These are phyloP conservation scores for Mallotus villosus DNA, from an alignment of 2,797 vertebrate species.

Conservation along the genomic window DNA sequence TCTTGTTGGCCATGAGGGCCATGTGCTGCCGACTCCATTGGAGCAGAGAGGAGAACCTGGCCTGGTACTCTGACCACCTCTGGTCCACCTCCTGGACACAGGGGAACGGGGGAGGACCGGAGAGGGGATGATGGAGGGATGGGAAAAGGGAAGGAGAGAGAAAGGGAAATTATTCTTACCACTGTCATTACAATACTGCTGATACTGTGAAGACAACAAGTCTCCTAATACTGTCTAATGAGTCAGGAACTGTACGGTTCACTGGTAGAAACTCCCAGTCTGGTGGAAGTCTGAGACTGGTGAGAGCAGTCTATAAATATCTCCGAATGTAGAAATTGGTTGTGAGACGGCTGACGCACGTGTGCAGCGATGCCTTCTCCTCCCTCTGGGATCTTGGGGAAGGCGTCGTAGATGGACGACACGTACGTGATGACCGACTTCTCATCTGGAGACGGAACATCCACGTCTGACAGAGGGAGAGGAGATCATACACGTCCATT, in stretches of 20 bases:
- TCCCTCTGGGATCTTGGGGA: conserved; percentile 97
- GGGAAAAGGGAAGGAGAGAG: neutral
- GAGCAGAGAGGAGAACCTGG: conserved; percentile 85
- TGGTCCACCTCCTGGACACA: conserved; percentile 90
- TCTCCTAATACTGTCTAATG: too few relatives aligned
- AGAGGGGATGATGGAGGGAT: neutral
- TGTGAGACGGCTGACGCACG: conserved; percentile 66
- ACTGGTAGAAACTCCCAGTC: too few relatives aligned
- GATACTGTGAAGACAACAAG: too few relatives aligned
- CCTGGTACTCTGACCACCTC: conserved; percentile 93
- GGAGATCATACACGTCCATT: neutral
- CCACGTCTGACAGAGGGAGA: conserved; percentile 80
- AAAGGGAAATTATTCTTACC: neutral
- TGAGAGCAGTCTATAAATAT: too few relatives aligned
- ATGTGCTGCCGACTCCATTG: conserved; percentile 96
- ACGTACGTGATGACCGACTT: conserved; percentile 99
- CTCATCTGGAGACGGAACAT: conserved; percentile 94
- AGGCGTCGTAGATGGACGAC: conserved; percentile 98
- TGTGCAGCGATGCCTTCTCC: conserved; percentile 92
- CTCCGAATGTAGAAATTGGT: neutral
- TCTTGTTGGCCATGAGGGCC: conserved; percentile 92
- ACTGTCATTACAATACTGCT: too few relatives aligned
- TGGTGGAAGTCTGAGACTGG: too few relatives aligned
- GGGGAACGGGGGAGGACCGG: neutral
- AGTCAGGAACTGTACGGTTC: too few relatives aligned